Base-by-base conservation (phyloP, 2,113 vertebrate species). In the Stigmatopora argus region DNA sequence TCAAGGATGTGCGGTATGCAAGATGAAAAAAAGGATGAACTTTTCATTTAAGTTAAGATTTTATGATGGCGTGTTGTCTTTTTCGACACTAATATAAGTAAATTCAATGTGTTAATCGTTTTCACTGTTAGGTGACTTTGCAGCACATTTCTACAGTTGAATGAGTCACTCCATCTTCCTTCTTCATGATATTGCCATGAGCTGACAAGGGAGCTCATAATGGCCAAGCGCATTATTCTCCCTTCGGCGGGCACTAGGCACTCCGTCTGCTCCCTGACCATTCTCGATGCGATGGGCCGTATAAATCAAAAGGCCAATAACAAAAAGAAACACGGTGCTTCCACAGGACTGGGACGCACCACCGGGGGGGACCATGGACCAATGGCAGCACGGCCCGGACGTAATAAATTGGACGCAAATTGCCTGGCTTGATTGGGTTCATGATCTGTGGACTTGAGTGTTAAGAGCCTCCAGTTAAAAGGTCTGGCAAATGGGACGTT, bases 361-460 rank as follows among this genome's bases (percentile, higher is more conserved):
- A 46, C 66, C 68, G 52, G 78, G 85, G 85, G 86, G 81, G 78
- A 78, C 58, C 19, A 64, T 72, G 68, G 67, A 72, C 86, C 87
- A 83, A 86, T 85, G 21, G 77, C 63, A 45, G 55, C 1, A 51
- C 45, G 19, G 68, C 47, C 47, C 53, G 4, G 19, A 73, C 70
- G 68, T 77, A 75, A 85, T 88, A 87, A 88, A 89, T 86, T 86
- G 85, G 75, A 74, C 85, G 78, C 80, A 90, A 90, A 90, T 87
- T 81, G 78, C 86, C 76, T 65, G 73, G 77, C 87, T 89, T 90
- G 90, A 90, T 90, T 89, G 88, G 86, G 87, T 87, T 89, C 88
- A 52, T 82, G 87, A 88, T 87, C 88, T 83, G 78, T 78, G 84
- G 88, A 83, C 81, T 78, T 64, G 70, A 69, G 82, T 76, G 86